phyloP scores from a whole-genome alignment of 2,113 vertebrate species.

The Barnardius zonarius region DNA sequence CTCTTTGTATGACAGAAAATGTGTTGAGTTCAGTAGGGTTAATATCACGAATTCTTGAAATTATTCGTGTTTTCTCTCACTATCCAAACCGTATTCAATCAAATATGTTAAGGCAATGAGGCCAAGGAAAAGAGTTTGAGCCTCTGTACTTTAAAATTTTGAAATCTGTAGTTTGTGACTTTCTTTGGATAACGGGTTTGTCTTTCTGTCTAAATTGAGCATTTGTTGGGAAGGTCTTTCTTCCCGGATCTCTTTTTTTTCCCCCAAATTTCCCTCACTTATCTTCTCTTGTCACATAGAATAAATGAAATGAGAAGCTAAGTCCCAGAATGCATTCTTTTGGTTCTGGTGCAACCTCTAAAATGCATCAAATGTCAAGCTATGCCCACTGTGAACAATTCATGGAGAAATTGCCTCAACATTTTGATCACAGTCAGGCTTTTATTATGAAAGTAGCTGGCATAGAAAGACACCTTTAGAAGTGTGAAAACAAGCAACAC shows the following conservation, averaged over 20 bases:
- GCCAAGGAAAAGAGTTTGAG: background rate
- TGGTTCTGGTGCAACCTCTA: constrained; percentile 6
- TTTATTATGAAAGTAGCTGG: constrained; percentile 47
- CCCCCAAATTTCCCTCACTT: background rate
- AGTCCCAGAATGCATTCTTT: background rate
- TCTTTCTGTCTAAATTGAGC: background rate
- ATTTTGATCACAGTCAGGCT: constrained; percentile 41
- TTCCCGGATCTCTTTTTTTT: background rate
- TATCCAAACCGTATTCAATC: background rate
- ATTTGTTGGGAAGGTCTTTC: background rate
- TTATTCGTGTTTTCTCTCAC: background rate
- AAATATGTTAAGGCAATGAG: background rate
- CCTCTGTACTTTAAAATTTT: background rate
- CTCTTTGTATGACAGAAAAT: background rate
- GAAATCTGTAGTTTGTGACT: background rate
- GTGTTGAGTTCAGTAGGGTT: background rate
- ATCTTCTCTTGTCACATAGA: background rate
- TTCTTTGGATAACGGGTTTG: background rate
- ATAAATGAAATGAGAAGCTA: background rate
- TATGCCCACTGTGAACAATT: constrained; percentile 46
- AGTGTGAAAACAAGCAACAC: constrained; percentile 47
- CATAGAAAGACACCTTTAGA: constrained; percentile 38
- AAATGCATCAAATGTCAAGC: constrained; percentile 19
- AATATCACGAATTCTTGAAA: background rate
- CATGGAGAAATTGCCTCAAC: constrained; percentile 34